Conservation (phyloP, 2,113 vertebrate genomes). For the Scolopax mira region DNA sequence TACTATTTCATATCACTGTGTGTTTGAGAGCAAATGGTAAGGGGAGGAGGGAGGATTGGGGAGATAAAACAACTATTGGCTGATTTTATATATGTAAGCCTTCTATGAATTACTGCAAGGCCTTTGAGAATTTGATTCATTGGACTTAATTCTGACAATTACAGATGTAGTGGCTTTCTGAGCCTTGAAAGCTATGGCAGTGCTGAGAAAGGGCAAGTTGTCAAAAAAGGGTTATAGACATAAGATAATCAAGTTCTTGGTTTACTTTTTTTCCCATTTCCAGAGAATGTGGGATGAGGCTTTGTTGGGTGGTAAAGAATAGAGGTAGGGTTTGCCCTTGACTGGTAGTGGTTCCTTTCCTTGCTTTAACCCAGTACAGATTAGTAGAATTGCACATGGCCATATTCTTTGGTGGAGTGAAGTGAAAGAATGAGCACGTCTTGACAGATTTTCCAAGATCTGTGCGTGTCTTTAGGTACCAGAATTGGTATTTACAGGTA, state of each 20-base stretch:
- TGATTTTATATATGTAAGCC: background rate
- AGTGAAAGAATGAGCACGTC: background rate
- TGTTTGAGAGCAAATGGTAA: background rate
- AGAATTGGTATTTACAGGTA: background rate
- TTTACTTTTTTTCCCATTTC: background rate
- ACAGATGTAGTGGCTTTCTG: background rate
- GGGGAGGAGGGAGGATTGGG: slow-evolving; percentile 12
- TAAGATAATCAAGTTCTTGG: background rate
- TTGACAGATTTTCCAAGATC: background rate
- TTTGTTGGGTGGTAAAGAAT: background rate
- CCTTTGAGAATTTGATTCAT: background rate
- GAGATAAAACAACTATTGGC: background rate
- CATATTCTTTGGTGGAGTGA: background rate
- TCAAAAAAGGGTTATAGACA: background rate
- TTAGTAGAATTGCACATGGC: background rate
- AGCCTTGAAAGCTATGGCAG: background rate
- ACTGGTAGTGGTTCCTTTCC: background rate
- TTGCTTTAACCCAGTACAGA: background rate
- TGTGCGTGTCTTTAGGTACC: background rate
- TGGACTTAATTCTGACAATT: background rate
- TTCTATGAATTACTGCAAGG: background rate
- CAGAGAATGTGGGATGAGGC: background rate
- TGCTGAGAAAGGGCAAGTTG: background rate
- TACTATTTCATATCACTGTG: background rate
- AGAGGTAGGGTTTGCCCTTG: background rate